Base-by-base conservation (phyloP, 2,797 vertebrate genomes). In the Helicolenus hilgendorfi region DNA sequence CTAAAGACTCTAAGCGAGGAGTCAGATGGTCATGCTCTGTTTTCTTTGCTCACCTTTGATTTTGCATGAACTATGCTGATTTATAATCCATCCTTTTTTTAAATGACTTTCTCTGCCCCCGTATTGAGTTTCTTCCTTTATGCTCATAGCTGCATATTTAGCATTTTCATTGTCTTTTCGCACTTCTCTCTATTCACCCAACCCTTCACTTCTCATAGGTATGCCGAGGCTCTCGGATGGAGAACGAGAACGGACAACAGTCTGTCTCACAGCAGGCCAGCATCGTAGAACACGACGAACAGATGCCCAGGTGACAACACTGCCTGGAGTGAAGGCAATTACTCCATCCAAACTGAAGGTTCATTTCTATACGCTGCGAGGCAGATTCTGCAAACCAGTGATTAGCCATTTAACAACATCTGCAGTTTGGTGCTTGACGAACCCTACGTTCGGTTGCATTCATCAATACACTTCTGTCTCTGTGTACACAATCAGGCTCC, bases 231-330 rank as follows among this genome's bases (percentile, higher is more conserved):
- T 62, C 27, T 82, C 29, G 20, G 27, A 55, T 69, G 38, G 64
- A 18, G 75, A 74, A 78, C 3, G 7, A 35, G 72, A 60, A 84
- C 2, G 29, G 86, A 77, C 70, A 76, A 33, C 87, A 86, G 86
- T 87, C 80, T 90, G 86, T 71, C 55, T 84, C 86, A 75, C 86
- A 93, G 85, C 84, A 75, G 83, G 86, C 64, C 11, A 18, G 38
- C 76, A 56, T 82, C 79, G 73, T 13, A 62, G 68, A 77, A 81
- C 85, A 68, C 35, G 36, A 90, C 27, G 83, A 91, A 59, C 91
- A 93, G 92, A 95, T 91, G 88, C 84, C 77, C 84, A 92, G 92
- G 92, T 93, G 87, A 89, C 82, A 77, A 74, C 62, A 14, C 53
- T 38, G 78, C 83, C 91, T 69, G 41, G 31, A 83, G 77, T 36